Evolutionary conservation across 2,888 invertebrate species (phyloP), one percentile per base, ranked within the genome.

Genomic region (Hydropsyche betteni): DNA sequence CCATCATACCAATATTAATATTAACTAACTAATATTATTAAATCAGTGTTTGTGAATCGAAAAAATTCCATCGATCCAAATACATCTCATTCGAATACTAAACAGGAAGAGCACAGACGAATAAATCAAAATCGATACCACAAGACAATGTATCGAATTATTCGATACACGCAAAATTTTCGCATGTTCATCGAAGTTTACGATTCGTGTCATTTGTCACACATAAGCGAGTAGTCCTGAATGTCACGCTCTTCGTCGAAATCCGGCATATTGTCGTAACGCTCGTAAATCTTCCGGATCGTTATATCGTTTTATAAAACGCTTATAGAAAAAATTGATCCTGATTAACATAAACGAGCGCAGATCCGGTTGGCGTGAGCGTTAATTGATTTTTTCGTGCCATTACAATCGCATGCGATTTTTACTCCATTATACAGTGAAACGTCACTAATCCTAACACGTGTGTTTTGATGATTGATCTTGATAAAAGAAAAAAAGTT

Each of bases 351-450:
- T 64, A 64, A 64, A 36, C 10, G 34, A 36, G 12, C 64, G 36
- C n/a, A n/a, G 64, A 64, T 64, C 64, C 64, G 64, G 64, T 64
- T 64, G n/a, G 33, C 64, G 64, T 36, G 64, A 64, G 34, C 64
- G 64, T 64, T 64, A 64, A 64, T 64, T 64, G 64, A 64, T 64
- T 64, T 64, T 64, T 64, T 64, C 4, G 24, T 12, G 36, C 36
- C 36, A 36, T 64, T 64, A n/a, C 5, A 55, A 16, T 16, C 55
- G 64, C 34, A 44, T 24, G 64, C 64, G 64, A 55, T 55, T 55
- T 64, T 36, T 36, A 24, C 1, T 24, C 24, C 2, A 24, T 24
- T 24, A 24, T 24, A 2, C 24, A 24, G 24, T 24, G 24, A 2
- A 2, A 24, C 24, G 24, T 24, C 24, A 24, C 24, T 24, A 24